Evolutionary conservation across 2,797 vertebrate species (phyloP), one percentile per base, ranked within the genome.

Genomic region (Rhabdomys pumilio): DNA sequence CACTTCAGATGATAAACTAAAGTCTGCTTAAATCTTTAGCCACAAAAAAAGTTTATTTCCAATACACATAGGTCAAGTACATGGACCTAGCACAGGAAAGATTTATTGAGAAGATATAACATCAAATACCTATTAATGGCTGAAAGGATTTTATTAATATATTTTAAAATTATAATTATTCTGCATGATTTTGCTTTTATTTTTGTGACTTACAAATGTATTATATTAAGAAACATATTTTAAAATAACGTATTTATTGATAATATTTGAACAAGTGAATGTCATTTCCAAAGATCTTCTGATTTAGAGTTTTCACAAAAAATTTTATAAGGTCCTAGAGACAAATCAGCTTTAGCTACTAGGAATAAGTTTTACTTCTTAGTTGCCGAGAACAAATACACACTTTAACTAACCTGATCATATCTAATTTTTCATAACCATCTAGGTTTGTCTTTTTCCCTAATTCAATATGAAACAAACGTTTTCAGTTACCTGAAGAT

Each of bases 301-400:
- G 0, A 73, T 76, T 38, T 82, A 92, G 38, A 65, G 20, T 50
- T 1, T 4, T 89, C 41, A 85, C 3, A 31, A 92, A 88, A 92
- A 11, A n/a, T 26, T 82, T 75, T 92, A 79, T 67, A 75, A 77
- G 63, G 2, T 92, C 31, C 2, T 29, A 41, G 6, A n/a, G 81
- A 76, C 11, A 47, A 87, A 81, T 86, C 31, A 89, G 67, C 65
- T 73, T 17, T 72, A 84, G 4, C 20, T 53, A 69, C 38, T 77
- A 85, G 20, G 76, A 94, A 92, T 26, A 95, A 6, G 19, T 83
- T 69, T 79, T 92, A n/a, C n/a, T n/a, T n/a, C n/a, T n/a, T n/a
- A n/a, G n/a, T n/a, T n/a, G n/a, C n/a, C n/a, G n/a, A n/a, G n/a
- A n/a, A n/a, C n/a, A n/a, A n/a, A n/a, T n/a, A n/a, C n/a, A n/a